These are phyloP conservation scores for Erynnis tages DNA, from an alignment of 2,888 invertebrate species.

Conservation along the genomic window DNA sequence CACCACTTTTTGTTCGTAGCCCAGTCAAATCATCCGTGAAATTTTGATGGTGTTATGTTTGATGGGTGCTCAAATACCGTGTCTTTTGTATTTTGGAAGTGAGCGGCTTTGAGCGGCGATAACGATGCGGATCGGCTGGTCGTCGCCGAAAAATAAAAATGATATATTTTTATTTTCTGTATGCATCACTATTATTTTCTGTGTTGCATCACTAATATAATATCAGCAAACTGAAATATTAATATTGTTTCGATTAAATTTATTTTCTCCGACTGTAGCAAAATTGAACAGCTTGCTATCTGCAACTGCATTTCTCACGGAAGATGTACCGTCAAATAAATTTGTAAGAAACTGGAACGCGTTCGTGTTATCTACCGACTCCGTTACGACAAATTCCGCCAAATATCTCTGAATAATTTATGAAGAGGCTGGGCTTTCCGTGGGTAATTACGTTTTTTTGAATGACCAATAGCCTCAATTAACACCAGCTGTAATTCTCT, in stretches of 20 bases:
- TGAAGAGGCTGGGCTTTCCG: conserved; percentile 26
- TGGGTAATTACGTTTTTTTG: conserved; percentile 44
- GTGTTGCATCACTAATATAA: no score
- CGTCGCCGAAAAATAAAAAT: neutral
- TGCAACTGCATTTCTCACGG: conserved; percentile 28
- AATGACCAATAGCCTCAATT: conserved; percentile 54
- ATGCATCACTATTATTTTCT: no score
- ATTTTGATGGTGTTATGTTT: conserved; percentile 47
- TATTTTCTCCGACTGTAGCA: no score
- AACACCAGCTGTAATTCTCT: conserved; percentile 59
- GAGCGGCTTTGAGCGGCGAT: neutral
- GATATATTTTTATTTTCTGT: no score
- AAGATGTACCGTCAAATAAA: conserved; percentile 24
- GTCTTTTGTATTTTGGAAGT: conserved; percentile 8
- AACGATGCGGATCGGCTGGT: conserved; percentile 2
- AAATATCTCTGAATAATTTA: conserved; percentile 4
- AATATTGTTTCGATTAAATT: no score
- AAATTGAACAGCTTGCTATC: conserved; percentile 5
- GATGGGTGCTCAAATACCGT: conserved; percentile 29
- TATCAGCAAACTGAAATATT: no score
- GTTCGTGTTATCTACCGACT: conserved; percentile 15
- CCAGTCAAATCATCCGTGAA: conserved; percentile 58
- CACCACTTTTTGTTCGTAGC: conserved; percentile 46
- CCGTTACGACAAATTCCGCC: conserved; percentile 16
- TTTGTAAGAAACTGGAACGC: conserved; percentile 21